A percentile compares a stretch with the other conserved stretches of the same genome.
Evolutionary conservation across 2,888 invertebrate species (phyloP).

Genomic region (Tortrix viridana): DNA sequence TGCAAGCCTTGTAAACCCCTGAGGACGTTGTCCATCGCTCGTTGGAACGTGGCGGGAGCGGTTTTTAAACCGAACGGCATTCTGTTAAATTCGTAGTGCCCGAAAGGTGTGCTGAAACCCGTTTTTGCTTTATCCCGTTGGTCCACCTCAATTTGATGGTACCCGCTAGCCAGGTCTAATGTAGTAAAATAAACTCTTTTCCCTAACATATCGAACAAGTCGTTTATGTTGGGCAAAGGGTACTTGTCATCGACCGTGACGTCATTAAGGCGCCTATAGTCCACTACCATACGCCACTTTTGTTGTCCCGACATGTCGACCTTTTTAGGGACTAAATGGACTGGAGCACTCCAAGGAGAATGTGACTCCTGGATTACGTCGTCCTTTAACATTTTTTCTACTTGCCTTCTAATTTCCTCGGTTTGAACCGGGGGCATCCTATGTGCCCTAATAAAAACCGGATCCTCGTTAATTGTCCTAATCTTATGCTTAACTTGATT

Average conservation of each 20-base stretch:
- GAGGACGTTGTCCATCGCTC: conserved; percentile 57
- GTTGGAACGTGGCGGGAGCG: conserved; percentile 61
- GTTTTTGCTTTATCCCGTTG: conserved; percentile 43
- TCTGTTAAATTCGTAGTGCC: conserved; percentile 46
- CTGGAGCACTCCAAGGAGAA: conserved; percentile 55
- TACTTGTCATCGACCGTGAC: conserved; percentile 49
- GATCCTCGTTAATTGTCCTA: conserved; percentile 44
- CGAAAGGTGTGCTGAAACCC: conserved; percentile 43
- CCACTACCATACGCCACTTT: conserved; percentile 51
- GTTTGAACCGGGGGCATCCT: conserved; percentile 45
- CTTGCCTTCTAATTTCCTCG: conserved; percentile 50
- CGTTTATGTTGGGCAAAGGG: conserved; percentile 45
- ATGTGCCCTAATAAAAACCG: conserved; percentile 46
- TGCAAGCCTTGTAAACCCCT: conserved; percentile 50
- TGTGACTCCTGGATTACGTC: conserved; percentile 50
- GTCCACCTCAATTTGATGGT: conserved; percentile 45
- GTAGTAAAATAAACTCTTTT: conserved; percentile 32
- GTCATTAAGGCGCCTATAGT: conserved; percentile 45
- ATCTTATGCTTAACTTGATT: conserved; percentile 24
- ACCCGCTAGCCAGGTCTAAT: conserved; percentile 47
- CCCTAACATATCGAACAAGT: conserved; percentile 23
- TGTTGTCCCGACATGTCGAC: conserved; percentile 48
- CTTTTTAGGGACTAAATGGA: conserved; percentile 59
- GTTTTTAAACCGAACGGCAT: conserved; percentile 48
- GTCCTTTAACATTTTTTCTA: conserved; percentile 48